These are phyloP conservation scores for Hydrotaea cyrtoneurina DNA, from an alignment of 2,888 invertebrate genomes.

Conservation along the genomic window DNA sequence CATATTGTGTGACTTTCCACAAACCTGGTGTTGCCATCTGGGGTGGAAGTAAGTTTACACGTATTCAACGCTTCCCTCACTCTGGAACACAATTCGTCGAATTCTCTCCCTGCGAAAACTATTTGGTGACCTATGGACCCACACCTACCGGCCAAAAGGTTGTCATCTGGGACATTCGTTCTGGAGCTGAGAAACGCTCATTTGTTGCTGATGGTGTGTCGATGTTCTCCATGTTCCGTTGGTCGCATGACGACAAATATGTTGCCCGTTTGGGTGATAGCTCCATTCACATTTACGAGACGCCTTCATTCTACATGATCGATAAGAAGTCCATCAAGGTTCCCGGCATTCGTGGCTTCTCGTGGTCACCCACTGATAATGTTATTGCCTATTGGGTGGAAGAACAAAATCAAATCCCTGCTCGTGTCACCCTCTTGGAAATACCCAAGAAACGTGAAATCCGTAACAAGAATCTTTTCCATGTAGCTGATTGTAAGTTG, in stretches of 20 bases:
- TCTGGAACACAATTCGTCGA: conserved; percentile 96
- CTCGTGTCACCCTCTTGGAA: conserved; percentile 95
- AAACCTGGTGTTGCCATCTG: conserved; percentile 97
- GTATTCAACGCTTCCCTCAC: conserved; percentile 95
- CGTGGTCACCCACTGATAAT: conserved; percentile 99
- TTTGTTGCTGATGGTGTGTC: conserved; percentile 93
- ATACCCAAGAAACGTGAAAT: conserved; percentile 94
- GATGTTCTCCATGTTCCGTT: conserved; percentile 97
- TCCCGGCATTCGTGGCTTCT: conserved; percentile 94
- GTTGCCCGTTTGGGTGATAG: conserved; percentile 94
- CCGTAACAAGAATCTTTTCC: conserved; percentile 97
- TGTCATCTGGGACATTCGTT: conserved; percentile 98
- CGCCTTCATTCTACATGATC: conserved; percentile 95
- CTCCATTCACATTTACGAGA: conserved; percentile 95
- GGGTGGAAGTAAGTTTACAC: conserved; percentile 96
- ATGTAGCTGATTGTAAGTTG: conserved; percentile 98
- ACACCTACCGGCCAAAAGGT: conserved; percentile 89
- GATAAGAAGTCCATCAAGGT: conserved; percentile 97
- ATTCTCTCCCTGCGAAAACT: conserved; percentile 98
- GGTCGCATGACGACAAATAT: conserved; percentile 97
- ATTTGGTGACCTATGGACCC: conserved; percentile 96
- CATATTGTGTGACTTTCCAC: conserved; percentile 98
- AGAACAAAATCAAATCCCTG: conserved; percentile 97
- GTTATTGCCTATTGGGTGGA: conserved; percentile 99
- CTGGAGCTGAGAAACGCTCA: conserved; percentile 94